These are phyloP conservation scores for Epizoanthus fatuus DNA, from an alignment of 92 coral and sea anemone genomes.

Conservation along the genomic window DNA sequence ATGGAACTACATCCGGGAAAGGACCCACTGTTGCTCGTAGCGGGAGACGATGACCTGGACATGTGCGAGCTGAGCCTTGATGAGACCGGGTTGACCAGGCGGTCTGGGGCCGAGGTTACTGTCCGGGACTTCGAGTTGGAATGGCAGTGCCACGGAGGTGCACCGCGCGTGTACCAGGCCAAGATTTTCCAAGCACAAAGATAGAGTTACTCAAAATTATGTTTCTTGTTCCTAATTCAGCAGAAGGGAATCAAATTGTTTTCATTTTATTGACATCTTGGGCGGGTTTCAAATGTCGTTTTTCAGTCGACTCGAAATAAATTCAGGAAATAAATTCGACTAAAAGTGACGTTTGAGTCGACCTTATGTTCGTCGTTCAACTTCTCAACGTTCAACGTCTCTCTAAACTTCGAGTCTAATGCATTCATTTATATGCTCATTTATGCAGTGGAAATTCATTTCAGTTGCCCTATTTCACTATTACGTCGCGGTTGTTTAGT, in stretches of 20 bases:
- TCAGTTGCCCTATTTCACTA: too few species aligned
- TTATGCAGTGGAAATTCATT: too few species aligned
- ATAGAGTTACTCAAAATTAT: neutral
- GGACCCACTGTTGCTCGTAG: constrained; percentile 83
- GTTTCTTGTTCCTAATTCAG: neutral
- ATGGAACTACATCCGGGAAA: constrained; percentile 90
- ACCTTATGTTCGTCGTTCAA: too few species aligned
- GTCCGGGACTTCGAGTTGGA: constrained; percentile 85
- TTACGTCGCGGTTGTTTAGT: too few species aligned
- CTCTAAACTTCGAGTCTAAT: too few species aligned
- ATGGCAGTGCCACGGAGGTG: constrained; percentile 89
- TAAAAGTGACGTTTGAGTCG: too few species aligned
- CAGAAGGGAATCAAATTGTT: neutral
- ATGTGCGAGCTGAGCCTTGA: constrained; percentile 98
- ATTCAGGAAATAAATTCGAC: too few species aligned
- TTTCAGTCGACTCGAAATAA: too few species aligned
- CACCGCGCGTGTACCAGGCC: constrained; percentile 83
- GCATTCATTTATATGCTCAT: too few species aligned
- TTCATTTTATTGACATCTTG: neutral
- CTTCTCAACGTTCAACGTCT: too few species aligned
- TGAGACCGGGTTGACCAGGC: constrained; percentile 89
- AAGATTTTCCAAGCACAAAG: constrained; percentile 69
- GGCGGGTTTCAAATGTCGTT: too few species aligned
- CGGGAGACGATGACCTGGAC: constrained; percentile 98
- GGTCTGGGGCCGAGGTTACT: constrained; percentile 91